These are phyloP conservation scores for Delphinapterus leucas DNA, from an alignment of 2,113 vertebrate genomes.

Conservation along the genomic window DNA sequence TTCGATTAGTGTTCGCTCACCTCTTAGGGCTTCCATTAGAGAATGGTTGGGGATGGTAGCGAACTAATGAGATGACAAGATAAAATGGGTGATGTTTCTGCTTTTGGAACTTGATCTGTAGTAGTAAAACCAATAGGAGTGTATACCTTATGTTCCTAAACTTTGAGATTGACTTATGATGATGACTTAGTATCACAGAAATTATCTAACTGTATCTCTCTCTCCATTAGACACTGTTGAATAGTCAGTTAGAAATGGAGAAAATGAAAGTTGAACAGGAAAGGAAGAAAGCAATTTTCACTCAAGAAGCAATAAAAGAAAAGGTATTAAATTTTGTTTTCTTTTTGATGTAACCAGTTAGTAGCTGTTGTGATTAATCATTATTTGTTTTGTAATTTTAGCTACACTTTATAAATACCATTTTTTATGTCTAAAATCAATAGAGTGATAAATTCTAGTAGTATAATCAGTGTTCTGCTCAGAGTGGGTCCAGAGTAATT, in stretches of 20 bases:
- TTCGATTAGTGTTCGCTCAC: neutral
- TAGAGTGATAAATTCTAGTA: neutral
- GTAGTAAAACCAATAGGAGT: neutral
- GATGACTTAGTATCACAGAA: neutral
- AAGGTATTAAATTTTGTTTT: constrained; percentile 85
- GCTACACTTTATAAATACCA: neutral
- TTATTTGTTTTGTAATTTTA: constrained; percentile 24
- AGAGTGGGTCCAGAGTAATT: neutral
- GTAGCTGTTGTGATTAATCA: neutral
- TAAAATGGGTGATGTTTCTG: neutral
- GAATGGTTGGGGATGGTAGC: neutral
- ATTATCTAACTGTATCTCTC: constrained; percentile 6
- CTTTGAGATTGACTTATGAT: neutral
- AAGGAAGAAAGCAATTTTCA: constrained; percentile 93
- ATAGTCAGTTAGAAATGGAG: constrained; percentile 97
- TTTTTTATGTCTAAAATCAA: neutral
- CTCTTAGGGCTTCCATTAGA: neutral
- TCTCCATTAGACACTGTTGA: constrained; percentile 85
- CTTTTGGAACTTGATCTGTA: neutral
- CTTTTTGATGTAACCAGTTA: neutral
- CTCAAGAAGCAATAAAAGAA: constrained; percentile 94
- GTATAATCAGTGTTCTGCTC: neutral
- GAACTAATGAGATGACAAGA: neutral
- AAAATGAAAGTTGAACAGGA: constrained; percentile 99
- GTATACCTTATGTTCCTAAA: neutral